Conservation (phyloP, 2,888 invertebrate species). For the Rambutsinella grinnellia region DNA sequence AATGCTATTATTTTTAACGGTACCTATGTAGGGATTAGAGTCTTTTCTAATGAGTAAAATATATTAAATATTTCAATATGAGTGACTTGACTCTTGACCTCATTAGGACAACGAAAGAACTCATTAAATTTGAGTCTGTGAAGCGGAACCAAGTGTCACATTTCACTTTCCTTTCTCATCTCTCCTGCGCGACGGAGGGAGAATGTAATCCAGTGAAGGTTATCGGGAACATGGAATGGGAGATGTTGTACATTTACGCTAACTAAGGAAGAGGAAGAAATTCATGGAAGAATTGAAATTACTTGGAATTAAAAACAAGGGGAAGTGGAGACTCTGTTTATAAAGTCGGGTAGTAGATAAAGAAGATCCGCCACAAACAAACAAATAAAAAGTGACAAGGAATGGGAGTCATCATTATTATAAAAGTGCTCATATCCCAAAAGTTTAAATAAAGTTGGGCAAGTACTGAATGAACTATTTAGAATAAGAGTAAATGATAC, state of each 20-base stretch:
- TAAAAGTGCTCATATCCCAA: not conserved
- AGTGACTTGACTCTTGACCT: constrained; percentile 58
- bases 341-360: not conserved
- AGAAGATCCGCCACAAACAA: not conserved
- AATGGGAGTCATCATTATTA: not conserved
- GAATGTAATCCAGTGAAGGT: too few relatives aligned
- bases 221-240: too few relatives aligned
- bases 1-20: too few relatives aligned
- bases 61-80: too few relatives aligned
- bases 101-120: constrained; percentile 56
- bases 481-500: not conserved
- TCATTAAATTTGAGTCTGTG: constrained; percentile 56
- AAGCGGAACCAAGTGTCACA: constrained; percentile 53
- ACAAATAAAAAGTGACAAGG: not conserved
- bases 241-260: too few relatives aligned
- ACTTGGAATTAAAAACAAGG: too few relatives aligned
- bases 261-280: too few relatives aligned
- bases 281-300: too few relatives aligned
- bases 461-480: not conserved
- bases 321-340: too few relatives aligned
- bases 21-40: too few relatives aligned
- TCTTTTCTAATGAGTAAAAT: too few relatives aligned
- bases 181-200: too few relatives aligned
- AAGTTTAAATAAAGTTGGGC: not conserved
- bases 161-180: constrained; percentile 25